Evolutionary conservation across 2,888 invertebrate species (phyloP), one percentile per base, ranked within the genome.

Genomic region (Uloborus plumipes): DNA sequence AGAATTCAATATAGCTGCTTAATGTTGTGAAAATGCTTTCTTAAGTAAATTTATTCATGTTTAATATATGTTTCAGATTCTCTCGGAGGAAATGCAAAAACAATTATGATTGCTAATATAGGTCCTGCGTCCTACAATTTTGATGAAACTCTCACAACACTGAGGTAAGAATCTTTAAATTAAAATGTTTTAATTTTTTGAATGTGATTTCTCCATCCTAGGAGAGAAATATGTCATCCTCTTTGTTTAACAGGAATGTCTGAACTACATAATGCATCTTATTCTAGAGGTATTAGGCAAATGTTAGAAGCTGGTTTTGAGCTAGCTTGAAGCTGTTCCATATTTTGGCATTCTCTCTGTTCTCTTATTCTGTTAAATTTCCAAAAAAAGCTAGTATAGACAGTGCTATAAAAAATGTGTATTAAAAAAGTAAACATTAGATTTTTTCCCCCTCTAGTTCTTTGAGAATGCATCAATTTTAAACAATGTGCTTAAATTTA

Each of bases 61-160:
- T 76, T 85, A 86, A 49, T 87, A 64, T 53, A 2, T 20, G n/a
- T 47, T 31, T 9, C 51, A 91, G 99, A 99, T 91, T 99, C 98
- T 0, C 91, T 99, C 64, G 99, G 99, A 77, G 99, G 99, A 14
- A 99, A 99, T 91, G 97, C 99, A 62, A 97, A 97, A 90, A 99
- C 99, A 1, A 96, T 99, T 75, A 99, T 99, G 99, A 96, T 99
- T 74, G 99, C 99, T 14, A 99, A 98, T 89, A 94, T 99, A 88
- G 99, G 99, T 0, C 99, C 99, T 39, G 98, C 99, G 22, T 94
- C 94, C 86, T 97, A 96, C 90, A 99, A 99, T 91, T 98, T 96
- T 90, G 99, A 99, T 88, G 99, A 99, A 90, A 97, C 97, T 2
- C 91, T 98, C 86, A 97, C 97, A 50, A 99, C 99, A n/a, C 91